Percentiles rank a stretch among this genome's conserved stretches.
These are phyloP conservation scores for Zaprionus africanus DNA, from an alignment of 1,140 invertebrate species.

Conservation along the genomic window DNA sequence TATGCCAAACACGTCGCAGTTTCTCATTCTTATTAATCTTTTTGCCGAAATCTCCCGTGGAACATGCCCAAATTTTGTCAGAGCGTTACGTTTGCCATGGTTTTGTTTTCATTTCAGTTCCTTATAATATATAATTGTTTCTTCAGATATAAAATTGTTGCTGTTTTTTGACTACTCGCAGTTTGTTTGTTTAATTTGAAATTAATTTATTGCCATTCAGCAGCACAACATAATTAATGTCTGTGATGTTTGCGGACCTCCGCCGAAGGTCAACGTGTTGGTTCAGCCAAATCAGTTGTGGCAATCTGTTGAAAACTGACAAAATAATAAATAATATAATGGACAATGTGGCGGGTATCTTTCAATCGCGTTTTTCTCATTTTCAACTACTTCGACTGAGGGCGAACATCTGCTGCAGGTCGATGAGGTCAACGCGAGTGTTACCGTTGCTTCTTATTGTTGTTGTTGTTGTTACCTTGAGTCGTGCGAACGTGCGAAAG, in stretches of 20 bases:
- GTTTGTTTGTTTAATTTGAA: constrained; percentile 53
- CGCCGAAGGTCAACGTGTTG: constrained; percentile 32
- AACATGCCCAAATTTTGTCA: constrained; percentile 53
- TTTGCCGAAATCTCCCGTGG: constrained; percentile 69
- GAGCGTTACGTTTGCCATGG: constrained; percentile 55
- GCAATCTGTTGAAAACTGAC: constrained; percentile 17
- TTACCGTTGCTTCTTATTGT: neutral
- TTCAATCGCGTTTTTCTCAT: constrained; percentile 1
- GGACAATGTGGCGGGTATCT: constrained; percentile 4
- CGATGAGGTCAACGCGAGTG: constrained; percentile 49
- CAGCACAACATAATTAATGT: constrained; percentile 44
- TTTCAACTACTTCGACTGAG: neutral
- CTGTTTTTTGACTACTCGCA: constrained; percentile 26
- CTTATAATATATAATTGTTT: constrained; percentile 6
- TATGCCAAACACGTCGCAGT: constrained; percentile 70
- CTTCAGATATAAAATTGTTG: constrained; percentile 44
- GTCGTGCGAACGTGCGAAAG: constrained; percentile 26
- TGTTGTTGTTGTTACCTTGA: constrained; percentile 12
- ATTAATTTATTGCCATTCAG: constrained; percentile 59
- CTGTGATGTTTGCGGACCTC: neutral
- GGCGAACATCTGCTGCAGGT: constrained; percentile 7
- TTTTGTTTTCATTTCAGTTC: neutral
- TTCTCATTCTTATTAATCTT: constrained; percentile 72
- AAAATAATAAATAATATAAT: constrained; percentile 28
- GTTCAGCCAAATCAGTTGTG: constrained; percentile 26